Base-by-base conservation (phyloP, 2,797 vertebrate species). In the Pseudochaenichthys georgianus region DNA sequence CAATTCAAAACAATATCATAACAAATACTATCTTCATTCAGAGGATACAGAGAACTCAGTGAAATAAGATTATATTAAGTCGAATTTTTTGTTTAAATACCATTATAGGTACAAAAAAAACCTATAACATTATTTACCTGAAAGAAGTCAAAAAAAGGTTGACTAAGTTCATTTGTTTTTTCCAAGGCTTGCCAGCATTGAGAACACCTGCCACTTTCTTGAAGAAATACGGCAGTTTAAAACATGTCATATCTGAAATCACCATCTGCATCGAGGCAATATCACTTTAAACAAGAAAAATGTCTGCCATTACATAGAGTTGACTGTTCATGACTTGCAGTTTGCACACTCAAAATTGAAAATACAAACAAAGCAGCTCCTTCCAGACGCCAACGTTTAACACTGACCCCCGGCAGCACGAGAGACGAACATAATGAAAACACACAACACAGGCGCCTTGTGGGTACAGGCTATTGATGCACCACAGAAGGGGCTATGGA, bases 371-470 rank as follows among this genome's bases (percentile, higher is more conserved):
- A 62, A 76, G 68, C 23, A 3, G 12, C 55, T 83, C 28, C 59
- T 78, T 77, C 64, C 66, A 69, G 79, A 61, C 41, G 13, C 67
- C 60, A 9, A 58, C 78, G 59, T 53, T 81, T 75, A 84, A 88
- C 76, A 66, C 63, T 73, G 83, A 85, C 82, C 85, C 50, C 63
- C 48, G 47, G 73, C 78, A 75, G 65, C 59, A 43, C 21, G 55
- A 66, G 46, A 81, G 41, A 76, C 81, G 79, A 77, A 80, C 82
- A 84, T 77, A 85, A 87, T 75, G 74, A 86, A 89, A 87, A 85
- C 79, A 87, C 85, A 86, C 72, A 76, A 75, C 73, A 64, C 62
- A 1, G 41, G 77, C 1, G 71, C 69, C 89, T 81, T 64, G 11
- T 64, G 57, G 84, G 73, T 83, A 52, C 70, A 54, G 34, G 63